phyloP scores from a whole-genome alignment of 2,797 vertebrate genomes.

The Setipinna tenuifilis region DNA sequence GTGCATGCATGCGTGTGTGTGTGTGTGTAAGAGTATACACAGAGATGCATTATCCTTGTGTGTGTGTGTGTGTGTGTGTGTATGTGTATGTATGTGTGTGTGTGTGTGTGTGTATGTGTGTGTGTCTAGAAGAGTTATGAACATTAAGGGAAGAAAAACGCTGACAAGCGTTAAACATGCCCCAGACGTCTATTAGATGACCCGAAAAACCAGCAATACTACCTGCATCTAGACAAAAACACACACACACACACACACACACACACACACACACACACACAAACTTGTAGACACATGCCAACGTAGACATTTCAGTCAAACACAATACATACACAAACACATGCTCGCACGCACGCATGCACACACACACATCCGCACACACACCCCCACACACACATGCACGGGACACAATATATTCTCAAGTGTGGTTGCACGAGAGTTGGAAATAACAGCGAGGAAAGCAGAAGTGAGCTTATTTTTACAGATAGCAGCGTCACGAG shows the following conservation, averaged over 20 bases:
- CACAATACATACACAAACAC: neutral
- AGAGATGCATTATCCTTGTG: too few species aligned
- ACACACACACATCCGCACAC: neutral
- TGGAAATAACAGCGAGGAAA: neutral
- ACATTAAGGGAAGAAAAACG: too few species aligned
- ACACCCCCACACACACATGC: neutral
- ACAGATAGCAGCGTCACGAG: neutral
- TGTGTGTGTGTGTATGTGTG: constrained; percentile 4
- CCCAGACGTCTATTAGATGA: neutral
- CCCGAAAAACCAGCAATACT: constrained; percentile 1
- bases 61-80: neutral
- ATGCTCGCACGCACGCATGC: neutral
- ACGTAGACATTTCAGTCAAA: neutral
- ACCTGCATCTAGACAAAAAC: constrained; percentile 1
- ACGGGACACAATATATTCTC: neutral
- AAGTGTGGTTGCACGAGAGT: neutral
- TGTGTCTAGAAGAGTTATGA: too few species aligned
- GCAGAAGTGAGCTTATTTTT: constrained; percentile 7
- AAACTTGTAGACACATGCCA: neutral
- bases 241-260: neutral
- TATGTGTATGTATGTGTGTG: neutral
- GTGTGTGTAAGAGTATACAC: neutral
- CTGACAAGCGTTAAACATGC: neutral
- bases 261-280: neutral
- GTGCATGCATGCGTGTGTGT: neutral